Conservation (phyloP, 1,140 invertebrate genomes). For the Eriosoma lanigerum region DNA sequence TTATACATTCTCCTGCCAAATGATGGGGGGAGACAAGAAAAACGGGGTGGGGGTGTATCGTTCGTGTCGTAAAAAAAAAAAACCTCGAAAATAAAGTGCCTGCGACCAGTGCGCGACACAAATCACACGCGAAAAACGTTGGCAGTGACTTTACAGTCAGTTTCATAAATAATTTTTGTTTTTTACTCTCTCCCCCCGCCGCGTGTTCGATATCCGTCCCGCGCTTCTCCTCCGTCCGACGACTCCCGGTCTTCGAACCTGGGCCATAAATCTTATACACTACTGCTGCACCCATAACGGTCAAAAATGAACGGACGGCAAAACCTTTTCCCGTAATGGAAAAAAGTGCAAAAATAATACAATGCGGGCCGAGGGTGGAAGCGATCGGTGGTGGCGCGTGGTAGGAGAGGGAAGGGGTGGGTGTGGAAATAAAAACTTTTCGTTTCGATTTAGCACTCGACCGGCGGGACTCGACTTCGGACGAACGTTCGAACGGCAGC, state of each 20-base stretch:
- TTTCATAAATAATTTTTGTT: slow-evolving; percentile 50
- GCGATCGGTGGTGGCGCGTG: not conserved
- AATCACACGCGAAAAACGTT: slow-evolving; percentile 51
- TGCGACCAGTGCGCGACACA: slow-evolving; percentile 43
- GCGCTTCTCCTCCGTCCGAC: slow-evolving; percentile 7
- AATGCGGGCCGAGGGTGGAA: not conserved
- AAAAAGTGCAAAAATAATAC: slow-evolving; percentile 52
- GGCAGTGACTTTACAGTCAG: slow-evolving; percentile 50
- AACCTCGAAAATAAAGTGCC: slow-evolving; percentile 46
- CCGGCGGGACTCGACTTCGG: slow-evolving; percentile 31
- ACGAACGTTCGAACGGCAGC: slow-evolving; percentile 8
- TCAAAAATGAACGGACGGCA: slow-evolving; percentile 46
- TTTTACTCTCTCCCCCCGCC: slow-evolving; percentile 8
- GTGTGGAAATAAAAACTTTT: slow-evolving; percentile 29
- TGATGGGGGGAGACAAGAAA: not conserved
- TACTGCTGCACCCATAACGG: slow-evolving; percentile 35
- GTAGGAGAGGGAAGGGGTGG: no score
- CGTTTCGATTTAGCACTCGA: slow-evolving; percentile 39
- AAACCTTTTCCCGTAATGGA: slow-evolving; percentile 52
- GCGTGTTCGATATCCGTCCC: slow-evolving; percentile 47
- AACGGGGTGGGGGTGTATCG: no score
- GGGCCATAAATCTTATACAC: slow-evolving; percentile 39
- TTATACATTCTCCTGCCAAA: slow-evolving; percentile 17
- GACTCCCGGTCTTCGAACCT: slow-evolving; percentile 36
- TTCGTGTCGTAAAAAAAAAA: slow-evolving; percentile 32